Base-by-base conservation (phyloP, 1,140 invertebrate genomes). In the Pseudomyrmex dendroicus region DNA sequence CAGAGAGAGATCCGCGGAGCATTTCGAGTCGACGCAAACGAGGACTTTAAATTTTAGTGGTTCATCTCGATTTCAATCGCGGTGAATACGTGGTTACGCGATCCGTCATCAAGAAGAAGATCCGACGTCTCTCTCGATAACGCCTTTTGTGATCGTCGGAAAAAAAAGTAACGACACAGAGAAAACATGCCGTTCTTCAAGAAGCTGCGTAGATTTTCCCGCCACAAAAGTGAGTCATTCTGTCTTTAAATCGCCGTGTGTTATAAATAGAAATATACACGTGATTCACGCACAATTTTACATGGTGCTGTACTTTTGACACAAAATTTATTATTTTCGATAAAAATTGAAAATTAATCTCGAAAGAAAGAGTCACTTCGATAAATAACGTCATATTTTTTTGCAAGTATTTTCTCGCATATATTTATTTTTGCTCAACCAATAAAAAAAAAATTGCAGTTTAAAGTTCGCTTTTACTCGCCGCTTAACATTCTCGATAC, bases 141-240 rank as follows among this genome's bases (percentile, higher is more conserved):
- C 25, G 25, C 25, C 3, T 25, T 25, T 25, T 25, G 22, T 25
- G 13, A 67, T 64, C 44, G 72, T 35, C 35, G 13, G 10, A 48
- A 73, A 68, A 73, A 68, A 10, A 35, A 44, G 15, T 12, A 9
- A 46, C 59, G 17, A 72, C 44, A 61, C 10, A 20, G 59, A 44
- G 10, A n/a, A 20, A 87, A 74, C 25, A 94, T 94, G 93, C 91
- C 91, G 50, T 92, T 94, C 77, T 94, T 94, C 73, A 93, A 93
- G 67, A 94, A 93, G 80, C 77, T 94, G n/a, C 70, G 87, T n/a
- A 90, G 90, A 88, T 93, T 93, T 70, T 85, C 93, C 52, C 90
- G 90, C 67, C 92, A 93, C 68, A 91, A 92, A 84, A 94, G 93
- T 94, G 83, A 93, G 93, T 93, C 7, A 0, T 10, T 54, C 9